Percentiles rank a stretch among this genome's conserved stretches.
Evolutionary conservation across 2,888 invertebrate species (phyloP).

Genomic region (Caenorhabditis sp.): DNA sequence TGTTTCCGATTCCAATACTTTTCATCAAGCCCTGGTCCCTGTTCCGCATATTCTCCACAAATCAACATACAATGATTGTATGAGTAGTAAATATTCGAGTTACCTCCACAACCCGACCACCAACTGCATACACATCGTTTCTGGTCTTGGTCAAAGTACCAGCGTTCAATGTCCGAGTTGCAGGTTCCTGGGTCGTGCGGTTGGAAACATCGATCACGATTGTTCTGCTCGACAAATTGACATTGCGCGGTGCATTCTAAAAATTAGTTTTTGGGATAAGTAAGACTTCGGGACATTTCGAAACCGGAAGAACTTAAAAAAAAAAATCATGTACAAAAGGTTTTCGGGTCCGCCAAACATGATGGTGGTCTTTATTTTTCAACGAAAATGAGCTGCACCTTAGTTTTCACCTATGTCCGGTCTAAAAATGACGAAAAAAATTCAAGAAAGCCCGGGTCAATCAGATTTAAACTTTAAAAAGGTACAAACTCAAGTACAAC

Average conservation of each 20-base stretch:
- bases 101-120: constrained; percentile 64
- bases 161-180: constrained; percentile 57
- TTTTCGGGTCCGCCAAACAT: no score
- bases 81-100: constrained; percentile 60
- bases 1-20: constrained; percentile 48
- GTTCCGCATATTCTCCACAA: constrained; percentile 54
- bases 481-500: no score
- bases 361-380: neutral
- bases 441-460: no score
- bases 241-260: constrained; percentile 57
- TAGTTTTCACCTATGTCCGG: no score
- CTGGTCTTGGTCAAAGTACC: constrained; percentile 56
- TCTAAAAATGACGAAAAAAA: no score
- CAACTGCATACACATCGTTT: constrained; percentile 62
- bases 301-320: no score
- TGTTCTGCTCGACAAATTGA: constrained; percentile 36
- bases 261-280: neutral
- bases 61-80: constrained; percentile 62
- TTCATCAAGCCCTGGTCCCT: constrained; percentile 50
- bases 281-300: neutral
- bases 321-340: no score
- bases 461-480: no score
- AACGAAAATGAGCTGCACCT: neutral
- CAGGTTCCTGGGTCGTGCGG: constrained; percentile 59
- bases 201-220: constrained; percentile 54